Base-by-base conservation (phyloP, 1,140 invertebrate genomes). In the honey bee (Apis mellifera) region DNA sequence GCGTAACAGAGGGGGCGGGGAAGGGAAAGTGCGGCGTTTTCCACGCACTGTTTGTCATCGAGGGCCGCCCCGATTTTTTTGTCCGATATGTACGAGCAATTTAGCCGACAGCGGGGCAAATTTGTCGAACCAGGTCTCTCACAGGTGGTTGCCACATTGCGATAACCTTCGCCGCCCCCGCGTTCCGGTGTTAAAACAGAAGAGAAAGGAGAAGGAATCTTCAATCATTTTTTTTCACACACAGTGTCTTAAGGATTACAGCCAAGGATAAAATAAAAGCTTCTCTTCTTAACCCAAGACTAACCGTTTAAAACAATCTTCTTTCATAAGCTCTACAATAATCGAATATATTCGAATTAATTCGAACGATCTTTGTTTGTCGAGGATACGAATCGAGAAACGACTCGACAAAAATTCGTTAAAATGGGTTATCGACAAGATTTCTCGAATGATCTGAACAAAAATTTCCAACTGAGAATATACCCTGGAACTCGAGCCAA, bases 221-320 rank as follows among this genome's bases (percentile, higher is more conserved):
- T 91, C 90, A 90, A 90, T 92, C 90, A 92, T 92, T 92, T 90
- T 90, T 91, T 89, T 91, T 42, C 5, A 5, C 32, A 89, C 84
- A 84, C 64, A 60, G 59, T 71, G 87, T 64, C 77, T 82, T 0
- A 84, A 88, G 87, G 82, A 89, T 89, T 85, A 89, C 60, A 77
- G 52, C 23, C 32, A 32, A 32, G 2, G 32, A 32, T 32, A 3
- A 32, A 32, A 32, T 3, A 86, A 81, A 84, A 76, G 84, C 71
- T 78, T 90, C 89, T 89, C 85, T n/a, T n/a, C 86, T 90, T 90
- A 90, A 80, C 77, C 74, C 68, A 65, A 76, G 80, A 73, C 71
- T 1, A n/a, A n/a, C n/a, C n/a, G n/a, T n/a, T n/a, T n/a, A n/a
- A n/a, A n/a, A n/a, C n/a, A n/a, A n/a, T n/a, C n/a, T n/a, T n/a